Conservation (phyloP, 2,888 invertebrate species). For the Pycnomerus fuliginosus region DNA sequence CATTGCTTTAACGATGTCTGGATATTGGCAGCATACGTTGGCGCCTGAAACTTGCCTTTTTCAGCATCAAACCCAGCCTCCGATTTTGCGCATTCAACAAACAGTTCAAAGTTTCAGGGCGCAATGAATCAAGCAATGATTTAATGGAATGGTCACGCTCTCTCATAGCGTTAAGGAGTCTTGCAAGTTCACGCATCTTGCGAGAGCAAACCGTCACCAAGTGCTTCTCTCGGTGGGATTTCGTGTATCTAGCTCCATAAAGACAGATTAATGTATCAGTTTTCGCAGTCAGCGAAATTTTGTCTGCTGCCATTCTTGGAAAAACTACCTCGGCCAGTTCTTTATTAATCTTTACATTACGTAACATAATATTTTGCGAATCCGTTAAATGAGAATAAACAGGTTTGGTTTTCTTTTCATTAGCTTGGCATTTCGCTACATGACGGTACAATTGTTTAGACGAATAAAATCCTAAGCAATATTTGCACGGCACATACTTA, state of each 20-base stretch:
- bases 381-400: not conserved
- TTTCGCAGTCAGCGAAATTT: constrained; percentile 24
- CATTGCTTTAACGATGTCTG: constrained; percentile 12
- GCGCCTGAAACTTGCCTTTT: constrained; percentile 13
- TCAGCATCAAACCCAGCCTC: constrained; percentile 13
- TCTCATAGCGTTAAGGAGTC: constrained; percentile 23
- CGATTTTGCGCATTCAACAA: too few species aligned
- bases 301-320: constrained; percentile 23
- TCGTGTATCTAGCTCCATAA: constrained; percentile 25
- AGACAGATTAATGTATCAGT: constrained; percentile 25
- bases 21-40: constrained; percentile 15
- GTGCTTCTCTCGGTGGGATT: constrained; percentile 25
- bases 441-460: constrained; percentile 20
- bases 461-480: constrained; percentile 22
- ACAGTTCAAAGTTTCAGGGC: too few species aligned
- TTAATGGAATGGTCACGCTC: too few species aligned
- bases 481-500: constrained; percentile 9
- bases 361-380: not conserved
- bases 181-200: constrained; percentile 24
- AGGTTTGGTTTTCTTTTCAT: not conserved
- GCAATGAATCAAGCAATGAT: too few species aligned
- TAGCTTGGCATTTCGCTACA: constrained; percentile 10
- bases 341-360: constrained; percentile 1
- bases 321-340: constrained; percentile 9
- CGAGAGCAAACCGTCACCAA: constrained; percentile 16